A percentile compares a stretch with the other conserved stretches of the same genome.
Conservation (phyloP, 2,888 invertebrate genomes). For the Dynastes grantii region DNA sequence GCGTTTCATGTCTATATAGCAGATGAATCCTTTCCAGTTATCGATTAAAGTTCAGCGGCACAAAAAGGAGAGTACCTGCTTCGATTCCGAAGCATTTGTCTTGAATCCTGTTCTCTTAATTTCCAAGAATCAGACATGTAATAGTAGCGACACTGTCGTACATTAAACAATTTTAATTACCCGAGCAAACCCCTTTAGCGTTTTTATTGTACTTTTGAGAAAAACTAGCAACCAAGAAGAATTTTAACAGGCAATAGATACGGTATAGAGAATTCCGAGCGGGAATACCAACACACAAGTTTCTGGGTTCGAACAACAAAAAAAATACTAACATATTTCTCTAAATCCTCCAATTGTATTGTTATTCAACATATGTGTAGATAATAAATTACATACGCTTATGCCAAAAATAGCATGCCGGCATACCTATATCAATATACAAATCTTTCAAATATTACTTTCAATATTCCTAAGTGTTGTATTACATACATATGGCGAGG, state of each 20-base stretch:
- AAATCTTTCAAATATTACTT: too few species aligned
- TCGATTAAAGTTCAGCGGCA: conserved; percentile 21
- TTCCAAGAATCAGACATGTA: conserved; percentile 47
- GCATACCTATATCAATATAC: too few species aligned
- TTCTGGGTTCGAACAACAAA: conserved; percentile 49
- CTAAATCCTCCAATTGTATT: conserved; percentile 48
- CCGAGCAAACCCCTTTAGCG: conserved; percentile 51
- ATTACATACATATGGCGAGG: too few species aligned
- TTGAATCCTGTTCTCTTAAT: conserved; percentile 45
- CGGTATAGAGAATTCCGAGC: conserved; percentile 53
- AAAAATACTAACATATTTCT: conserved; percentile 54
- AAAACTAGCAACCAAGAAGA: conserved; percentile 55
- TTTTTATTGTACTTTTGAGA: conserved; percentile 55
- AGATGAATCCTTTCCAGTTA: conserved; percentile 10
- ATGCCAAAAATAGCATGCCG: too few species aligned
- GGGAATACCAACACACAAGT: conserved; percentile 56
- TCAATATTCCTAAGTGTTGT: too few species aligned
- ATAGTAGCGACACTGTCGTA: conserved; percentile 34
- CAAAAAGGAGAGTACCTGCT: background rate
- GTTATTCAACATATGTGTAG: too few species aligned
- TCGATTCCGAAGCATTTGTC: conserved; percentile 38
- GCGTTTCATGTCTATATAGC: background rate
- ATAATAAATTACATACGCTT: too few species aligned
- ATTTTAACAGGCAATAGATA: conserved; percentile 59
- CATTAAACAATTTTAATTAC: conserved; percentile 55